Percentiles rank a stretch among this genome's conserved stretches.
Conservation (phyloP, 2,113 vertebrate species). For the Perca flavescens region DNA sequence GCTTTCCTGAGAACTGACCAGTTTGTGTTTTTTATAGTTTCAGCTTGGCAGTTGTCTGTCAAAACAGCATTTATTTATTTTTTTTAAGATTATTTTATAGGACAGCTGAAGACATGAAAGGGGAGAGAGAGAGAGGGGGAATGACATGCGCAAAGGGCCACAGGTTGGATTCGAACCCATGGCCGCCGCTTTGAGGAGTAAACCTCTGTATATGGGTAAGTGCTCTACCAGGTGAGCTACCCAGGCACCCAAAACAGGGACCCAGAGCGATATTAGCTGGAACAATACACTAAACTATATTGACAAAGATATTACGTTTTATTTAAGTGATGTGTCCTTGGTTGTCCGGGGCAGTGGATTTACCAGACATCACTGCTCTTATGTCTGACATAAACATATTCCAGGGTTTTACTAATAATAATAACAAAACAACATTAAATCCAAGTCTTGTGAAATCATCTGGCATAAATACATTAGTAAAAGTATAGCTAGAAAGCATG, state of each 20-base stretch:
- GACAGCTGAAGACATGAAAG: too few species aligned
- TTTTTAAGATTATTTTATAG: too few species aligned
- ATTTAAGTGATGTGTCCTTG: constrained; percentile 36
- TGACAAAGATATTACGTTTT: constrained; percentile 55
- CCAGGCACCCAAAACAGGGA: constrained; percentile 32
- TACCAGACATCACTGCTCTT: constrained; percentile 24
- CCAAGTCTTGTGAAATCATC: background rate
- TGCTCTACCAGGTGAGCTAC: too few species aligned
- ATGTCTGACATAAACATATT: constrained; percentile 10
- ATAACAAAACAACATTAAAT: background rate
- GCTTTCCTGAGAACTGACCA: background rate
- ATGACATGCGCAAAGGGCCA: too few species aligned
- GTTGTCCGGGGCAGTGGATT: constrained; percentile 25
- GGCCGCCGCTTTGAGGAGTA: too few species aligned
- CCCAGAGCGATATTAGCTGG: constrained; percentile 10
- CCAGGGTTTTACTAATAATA: background rate
- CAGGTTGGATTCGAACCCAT: too few species aligned
- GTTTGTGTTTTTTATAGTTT: constrained; percentile 46
- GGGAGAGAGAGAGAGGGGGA: too few species aligned
- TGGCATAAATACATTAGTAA: background rate
- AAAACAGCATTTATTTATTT: constrained; percentile 41
- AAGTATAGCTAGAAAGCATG: background rate
- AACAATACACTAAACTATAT: constrained; percentile 49
- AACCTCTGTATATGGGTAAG: too few species aligned
- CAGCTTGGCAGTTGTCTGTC: constrained; percentile 41